A percentile compares a stretch with the other conserved stretches of the same genome.
Evolutionary conservation across 2,888 invertebrate species (phyloP).

Genomic region (Acronicta leporina): DNA sequence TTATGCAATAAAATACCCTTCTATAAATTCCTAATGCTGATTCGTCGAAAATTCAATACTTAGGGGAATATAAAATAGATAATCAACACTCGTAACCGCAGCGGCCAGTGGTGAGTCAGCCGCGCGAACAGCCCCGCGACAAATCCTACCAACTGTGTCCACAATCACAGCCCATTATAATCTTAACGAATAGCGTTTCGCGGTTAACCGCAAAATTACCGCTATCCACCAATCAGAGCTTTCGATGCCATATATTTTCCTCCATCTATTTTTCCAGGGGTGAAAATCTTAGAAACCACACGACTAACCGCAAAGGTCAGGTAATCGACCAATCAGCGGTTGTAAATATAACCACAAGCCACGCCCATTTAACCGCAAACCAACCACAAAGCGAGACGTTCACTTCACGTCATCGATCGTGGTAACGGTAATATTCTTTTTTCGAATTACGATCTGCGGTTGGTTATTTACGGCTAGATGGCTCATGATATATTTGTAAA

Average conservation of each 20-base stretch:
- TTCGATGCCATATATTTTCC: constrained; percentile 80
- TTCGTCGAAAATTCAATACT: constrained; percentile 40
- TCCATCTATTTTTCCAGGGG: constrained; percentile 86
- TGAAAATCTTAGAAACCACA: constrained; percentile 90
- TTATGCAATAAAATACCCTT: constrained; percentile 31
- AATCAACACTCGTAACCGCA: constrained; percentile 57
- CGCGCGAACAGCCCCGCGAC: constrained; percentile 72
- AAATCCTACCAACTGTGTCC: constrained; percentile 69
- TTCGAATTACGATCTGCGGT: constrained; percentile 67
- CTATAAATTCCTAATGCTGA: constrained; percentile 36
- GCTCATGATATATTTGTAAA: constrained; percentile 55
- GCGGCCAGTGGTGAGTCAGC: constrained; percentile 54
- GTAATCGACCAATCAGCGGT: constrained; percentile 89
- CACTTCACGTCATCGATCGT: constrained; percentile 82
- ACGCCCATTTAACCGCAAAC: constrained; percentile 91
- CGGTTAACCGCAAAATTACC: constrained; percentile 87
- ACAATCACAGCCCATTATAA: constrained; percentile 80
- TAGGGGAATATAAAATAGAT: constrained; percentile 56
- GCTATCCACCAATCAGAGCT: constrained; percentile 79
- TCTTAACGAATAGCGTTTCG: constrained; percentile 87
- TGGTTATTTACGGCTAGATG: constrained; percentile 61
- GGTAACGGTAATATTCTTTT: constrained; percentile 76
- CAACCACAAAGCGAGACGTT: constrained; percentile 89
- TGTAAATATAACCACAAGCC: constrained; percentile 90
- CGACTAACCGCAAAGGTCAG: constrained; percentile 89